Percentiles rank a stretch among this genome's conserved stretches.
phyloP scores from a whole-genome alignment of 1,140 invertebrate genomes.

The Nomia melanderi region DNA sequence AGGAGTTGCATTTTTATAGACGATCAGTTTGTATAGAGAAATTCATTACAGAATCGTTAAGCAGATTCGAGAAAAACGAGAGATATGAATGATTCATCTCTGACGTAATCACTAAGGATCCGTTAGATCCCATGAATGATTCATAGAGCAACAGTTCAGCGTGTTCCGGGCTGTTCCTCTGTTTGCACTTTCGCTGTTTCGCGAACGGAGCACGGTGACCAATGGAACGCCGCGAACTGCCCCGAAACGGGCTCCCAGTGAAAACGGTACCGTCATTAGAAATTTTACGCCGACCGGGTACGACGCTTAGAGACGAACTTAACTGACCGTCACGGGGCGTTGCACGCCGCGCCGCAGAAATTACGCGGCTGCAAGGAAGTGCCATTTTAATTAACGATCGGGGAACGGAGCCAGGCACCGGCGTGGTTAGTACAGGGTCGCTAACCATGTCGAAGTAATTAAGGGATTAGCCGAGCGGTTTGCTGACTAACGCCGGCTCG shows the following conservation, averaged over 20 bases:
- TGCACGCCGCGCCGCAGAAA: background rate
- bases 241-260: background rate
- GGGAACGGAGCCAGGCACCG: constrained; percentile 57
- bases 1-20: too few relatives aligned
- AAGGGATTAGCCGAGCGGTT: constrained; percentile 73
- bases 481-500: constrained; percentile 62
- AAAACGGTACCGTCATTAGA: background rate
- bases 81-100: too few relatives aligned
- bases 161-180: too few relatives aligned
- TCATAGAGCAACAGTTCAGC: too few relatives aligned
- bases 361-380: constrained; percentile 46
- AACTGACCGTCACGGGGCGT: constrained; percentile 23
- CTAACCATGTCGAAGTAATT: constrained; percentile 75
- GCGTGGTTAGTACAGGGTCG: constrained; percentile 70
- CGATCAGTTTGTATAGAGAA: too few relatives aligned
- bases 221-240: background rate
- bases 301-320: constrained; percentile 13
- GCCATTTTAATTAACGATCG: constrained; percentile 72
- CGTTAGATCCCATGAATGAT: too few relatives aligned
- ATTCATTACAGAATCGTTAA: too few relatives aligned
- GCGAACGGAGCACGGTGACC: background rate
- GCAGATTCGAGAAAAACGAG: too few relatives aligned
- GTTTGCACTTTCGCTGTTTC: too few relatives aligned
- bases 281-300: background rate
- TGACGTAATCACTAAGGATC: too few relatives aligned